phyloP scores from a whole-genome alignment of 1,140 invertebrate species.

The Atta cephalotes region DNA sequence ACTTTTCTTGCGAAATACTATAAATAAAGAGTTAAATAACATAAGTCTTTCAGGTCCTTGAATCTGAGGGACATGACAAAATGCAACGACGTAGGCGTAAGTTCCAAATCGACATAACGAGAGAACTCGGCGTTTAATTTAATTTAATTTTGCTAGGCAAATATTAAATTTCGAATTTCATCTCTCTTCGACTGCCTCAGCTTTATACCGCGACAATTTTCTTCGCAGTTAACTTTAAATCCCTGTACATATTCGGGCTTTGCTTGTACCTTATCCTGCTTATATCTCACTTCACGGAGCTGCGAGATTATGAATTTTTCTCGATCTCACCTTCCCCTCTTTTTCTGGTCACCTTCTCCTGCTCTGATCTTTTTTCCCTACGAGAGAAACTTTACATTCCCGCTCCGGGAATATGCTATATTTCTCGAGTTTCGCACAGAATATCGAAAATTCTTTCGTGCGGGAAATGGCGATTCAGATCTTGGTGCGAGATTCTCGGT shows the following conservation, averaged over 20 bases:
- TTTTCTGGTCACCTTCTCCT: neutral
- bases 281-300: conserved; percentile 51
- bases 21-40: neutral
- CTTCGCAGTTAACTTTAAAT: conserved; percentile 56
- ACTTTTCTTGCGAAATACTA: too few relatives aligned
- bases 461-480: conserved; percentile 45
- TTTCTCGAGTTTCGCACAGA: conserved; percentile 44
- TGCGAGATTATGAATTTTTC: conserved; percentile 63
- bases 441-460: conserved; percentile 49
- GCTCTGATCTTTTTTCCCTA: neutral
- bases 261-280: conserved; percentile 39
- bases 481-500: conserved; percentile 1
- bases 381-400: conserved; percentile 47
- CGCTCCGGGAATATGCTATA: conserved; percentile 49
- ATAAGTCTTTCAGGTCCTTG: neutral
- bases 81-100: neutral
- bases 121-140: neutral
- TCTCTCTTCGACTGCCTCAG: neutral
- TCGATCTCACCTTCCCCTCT: conserved; percentile 19
- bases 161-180: conserved; percentile 63
- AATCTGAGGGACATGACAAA: neutral
- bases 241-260: conserved; percentile 53
- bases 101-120: conserved; percentile 27
- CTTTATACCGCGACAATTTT: conserved; percentile 35
- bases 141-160: conserved; percentile 55